Percentiles rank a stretch among this genome's conserved stretches.
These are phyloP conservation scores for Sus cebifrons DNA, from an alignment of 2,797 vertebrate genomes.

Conservation along the genomic window DNA sequence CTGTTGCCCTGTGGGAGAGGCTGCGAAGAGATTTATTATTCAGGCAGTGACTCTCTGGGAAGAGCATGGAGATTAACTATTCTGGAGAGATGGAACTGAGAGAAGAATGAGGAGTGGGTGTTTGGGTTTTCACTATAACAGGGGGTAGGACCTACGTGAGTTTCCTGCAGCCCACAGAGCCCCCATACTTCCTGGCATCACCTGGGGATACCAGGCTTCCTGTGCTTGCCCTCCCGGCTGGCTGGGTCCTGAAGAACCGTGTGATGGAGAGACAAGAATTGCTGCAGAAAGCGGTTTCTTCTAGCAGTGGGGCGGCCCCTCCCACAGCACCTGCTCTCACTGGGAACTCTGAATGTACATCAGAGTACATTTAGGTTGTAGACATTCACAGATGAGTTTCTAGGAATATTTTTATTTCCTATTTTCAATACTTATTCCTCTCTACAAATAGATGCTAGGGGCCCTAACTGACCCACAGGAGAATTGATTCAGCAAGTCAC, in stretches of 20 bases:
- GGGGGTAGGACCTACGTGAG: neutral
- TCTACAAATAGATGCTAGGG: neutral
- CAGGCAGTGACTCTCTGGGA: neutral
- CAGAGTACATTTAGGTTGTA: neutral
- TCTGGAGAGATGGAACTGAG: neutral
- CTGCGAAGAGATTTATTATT: neutral
- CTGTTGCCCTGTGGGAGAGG: neutral
- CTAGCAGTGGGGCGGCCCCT: neutral
- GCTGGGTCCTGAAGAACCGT: too few species aligned
- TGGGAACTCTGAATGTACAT: neutral
- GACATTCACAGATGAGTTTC: constrained; percentile 59
- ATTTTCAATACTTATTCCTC: constrained; percentile 55
- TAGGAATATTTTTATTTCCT: constrained; percentile 73
- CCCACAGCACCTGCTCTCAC: neutral
- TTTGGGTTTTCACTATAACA: neutral
- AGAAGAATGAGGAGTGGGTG: neutral
- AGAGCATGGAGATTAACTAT: neutral
- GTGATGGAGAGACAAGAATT: neutral
- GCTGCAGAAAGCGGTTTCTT: neutral
- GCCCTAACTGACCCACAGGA: neutral
- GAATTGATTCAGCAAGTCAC: constrained; percentile 32
- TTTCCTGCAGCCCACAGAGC: neutral
- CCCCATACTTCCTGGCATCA: too few species aligned
- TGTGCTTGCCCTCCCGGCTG: neutral
- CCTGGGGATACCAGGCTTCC: accelerated